Base-by-base conservation (phyloP, 2,888 invertebrate genomes). In the Penaeus monodon region DNA sequence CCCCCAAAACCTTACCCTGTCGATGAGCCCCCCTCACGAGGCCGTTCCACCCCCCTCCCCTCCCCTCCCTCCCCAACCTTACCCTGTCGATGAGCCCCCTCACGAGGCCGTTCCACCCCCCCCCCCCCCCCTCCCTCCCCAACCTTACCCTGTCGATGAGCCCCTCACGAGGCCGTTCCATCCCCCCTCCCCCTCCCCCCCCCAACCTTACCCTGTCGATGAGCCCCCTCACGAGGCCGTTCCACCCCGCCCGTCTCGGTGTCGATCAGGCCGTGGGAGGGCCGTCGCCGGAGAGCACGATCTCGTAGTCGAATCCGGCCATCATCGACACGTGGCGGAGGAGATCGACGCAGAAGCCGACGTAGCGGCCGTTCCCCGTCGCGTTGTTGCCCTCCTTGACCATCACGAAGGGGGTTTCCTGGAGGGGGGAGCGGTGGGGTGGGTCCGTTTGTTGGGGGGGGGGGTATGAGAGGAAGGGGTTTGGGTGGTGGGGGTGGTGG, bases 331-430 rank as follows among this genome's bases (percentile, higher is more conserved):
- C 89, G 80, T 89, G 64, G 29, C 74, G 38, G 76, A 89, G 88
- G 22, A 90, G 86, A 89, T 92, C 92, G 79, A 92, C 91, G 89
- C 92, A 92, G 91, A 91, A 92, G 0, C 98, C 98, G 91, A 97
- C 97, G 92, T 96, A 97, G 44, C 96, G 94, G 3, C 96, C 96
- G 92, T 97, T 97, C 6, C 97, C 97, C 74, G 97, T 97, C 20
- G 96, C 93, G 92, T 97, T 97, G 29, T 91, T 91, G 88, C 96
- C 96, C 90, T 96, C 95, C 91, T 95, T 96, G 80, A 97, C 95
- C 97, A 97, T 97, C 7, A 97, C 97, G 93, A 97, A 97, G 0
- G 97, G 97, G 90, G 95, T 95, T 92, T 97, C 97, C 97, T 97
- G 78, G 14, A 14, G 57, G 57, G 17, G 57, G 57, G 57, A 10